Base-by-base conservation (phyloP, 1,140 invertebrate species). In the Drosophila ogumai region DNA sequence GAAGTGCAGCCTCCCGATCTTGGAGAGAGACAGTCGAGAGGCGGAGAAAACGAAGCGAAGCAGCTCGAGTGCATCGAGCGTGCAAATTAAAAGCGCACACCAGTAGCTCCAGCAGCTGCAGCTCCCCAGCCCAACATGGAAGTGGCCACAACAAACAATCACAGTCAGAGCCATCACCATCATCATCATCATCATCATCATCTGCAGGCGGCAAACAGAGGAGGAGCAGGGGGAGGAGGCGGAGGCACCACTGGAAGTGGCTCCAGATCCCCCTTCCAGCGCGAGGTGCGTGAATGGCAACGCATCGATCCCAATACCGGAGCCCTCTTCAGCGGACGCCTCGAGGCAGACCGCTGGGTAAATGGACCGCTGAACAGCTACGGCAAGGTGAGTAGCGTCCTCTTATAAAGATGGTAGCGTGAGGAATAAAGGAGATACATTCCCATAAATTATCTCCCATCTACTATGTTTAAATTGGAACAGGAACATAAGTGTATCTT, bases 251-350 rank as follows among this genome's bases (percentile, higher is more conserved):
- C 46, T 69, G 38, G 60, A 50, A 55, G 52, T 55, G 84, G 79
- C 61, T 65, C 79, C 56, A 68, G 91, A 68, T 90, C 92, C 60
- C 92, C 92, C 46, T 93, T 93, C 69, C 92, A 92, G 73, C 81
- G 92, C 7, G 92, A 92, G 80, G 91, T 93, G 82, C 91, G 92
- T 81, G 92, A 93, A 90, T 93, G 92, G 92, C 92, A 93, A 88
- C 91, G 91, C 82, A 85, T 93, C 73, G 92, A 93, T 90, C 91
- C 92, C 76, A 81, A 91, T 80, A 93, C 92, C 57, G 92, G 92
- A 66, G 92, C 92, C 31, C 74, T 92, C 63, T 75, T 93, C 65
- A 92, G 84, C 61, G 92, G 92, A 47, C 92, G 92, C 59, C 77
- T 92, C 72, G 92, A 93, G 77, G 92, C 92, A 66, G 91, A 92